Evolutionary conservation across 1,140 invertebrate genomes (phyloP).

Genomic region (Drosophila nebulosa): DNA sequence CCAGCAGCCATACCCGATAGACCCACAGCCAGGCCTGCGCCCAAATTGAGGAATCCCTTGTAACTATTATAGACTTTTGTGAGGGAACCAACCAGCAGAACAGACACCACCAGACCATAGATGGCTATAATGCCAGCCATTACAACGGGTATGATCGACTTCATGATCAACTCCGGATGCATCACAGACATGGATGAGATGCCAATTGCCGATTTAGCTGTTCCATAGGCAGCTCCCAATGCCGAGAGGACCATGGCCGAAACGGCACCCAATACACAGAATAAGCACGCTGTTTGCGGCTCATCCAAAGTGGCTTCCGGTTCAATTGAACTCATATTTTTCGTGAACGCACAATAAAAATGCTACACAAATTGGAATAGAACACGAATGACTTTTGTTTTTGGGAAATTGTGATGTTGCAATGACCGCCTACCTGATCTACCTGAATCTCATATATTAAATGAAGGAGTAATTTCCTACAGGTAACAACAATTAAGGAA

Average conservation of each 20-base stretch:
- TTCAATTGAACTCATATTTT: background rate
- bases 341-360: no score
- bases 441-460: no score
- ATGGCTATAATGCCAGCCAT: conserved; percentile 90
- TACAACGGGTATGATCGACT: conserved; percentile 18
- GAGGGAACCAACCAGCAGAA: conserved; percentile 90
- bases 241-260: conserved; percentile 92
- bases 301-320: conserved; percentile 51
- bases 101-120: conserved; percentile 95
- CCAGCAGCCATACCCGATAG: conserved; percentile 94
- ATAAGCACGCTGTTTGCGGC: conserved; percentile 83
- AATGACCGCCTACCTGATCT: no score
- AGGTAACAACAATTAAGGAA: no score
- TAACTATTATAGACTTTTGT: conserved; percentile 69
- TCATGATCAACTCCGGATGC: conserved; percentile 20
- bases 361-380: background rate
- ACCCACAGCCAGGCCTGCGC: conserved; percentile 93
- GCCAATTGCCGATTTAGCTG: conserved; percentile 8
- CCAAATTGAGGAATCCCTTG: conserved; percentile 93
- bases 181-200: conserved; percentile 6
- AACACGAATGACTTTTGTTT: background rate
- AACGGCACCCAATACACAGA: conserved; percentile 94
- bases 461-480: no score
- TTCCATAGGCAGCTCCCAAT: conserved; percentile 23
- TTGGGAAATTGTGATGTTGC: no score